Evolutionary conservation across 2,113 vertebrate genomes (phyloP), one percentile per base, ranked within the genome.

Genomic region (Catharus fuscescens): DNA sequence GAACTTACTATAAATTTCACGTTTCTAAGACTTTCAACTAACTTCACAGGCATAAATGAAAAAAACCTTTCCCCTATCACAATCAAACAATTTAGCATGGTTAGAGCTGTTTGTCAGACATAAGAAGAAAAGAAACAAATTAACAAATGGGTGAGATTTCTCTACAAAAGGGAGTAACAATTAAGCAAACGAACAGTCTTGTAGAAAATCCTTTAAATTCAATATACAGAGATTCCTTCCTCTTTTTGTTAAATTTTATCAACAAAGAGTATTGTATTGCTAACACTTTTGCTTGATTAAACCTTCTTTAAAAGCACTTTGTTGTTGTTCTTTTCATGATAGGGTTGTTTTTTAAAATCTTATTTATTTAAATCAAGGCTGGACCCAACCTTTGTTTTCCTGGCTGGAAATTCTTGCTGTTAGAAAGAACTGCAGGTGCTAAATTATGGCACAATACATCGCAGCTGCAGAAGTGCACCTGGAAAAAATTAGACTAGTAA

Each of bases 21-120:
- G 5, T 97, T 97, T 94, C 94, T 93, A 69, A 95, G 95, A 94
- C 83, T 97, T 95, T 97, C 94, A 97, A 91, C 92, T 90, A 96
- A 96, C 92, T 97, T 93, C 95, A 94, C 70, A 94, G 59, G 32
- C 77, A 90, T 94, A 97, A 97, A 97, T 95, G 95, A 97, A 91
- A 97, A 96, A 91, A 29, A 28, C 77, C 53, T 95, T 91, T 96
- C 44, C 74, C 72, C 92, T 96, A 65, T 74, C 82, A 95, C 82
- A 96, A 95, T 93, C 45, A 52, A 98, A 93, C 93, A 62, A 93
- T 93, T 96, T 95, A 91, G 95, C 91, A 73, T 72, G 78, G 94
- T 96, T 97, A 96, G 76, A 94, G 72, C 90, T 73, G 57, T 96
- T 96, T 97, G 76, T 95, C 79, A 94, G 70, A 67, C 50, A 61